A percentile compares a stretch with the other conserved stretches of the same genome.
Conservation (phyloP, 2,888 invertebrate species). For the Pseudococcus jackbeardsleyi region DNA sequence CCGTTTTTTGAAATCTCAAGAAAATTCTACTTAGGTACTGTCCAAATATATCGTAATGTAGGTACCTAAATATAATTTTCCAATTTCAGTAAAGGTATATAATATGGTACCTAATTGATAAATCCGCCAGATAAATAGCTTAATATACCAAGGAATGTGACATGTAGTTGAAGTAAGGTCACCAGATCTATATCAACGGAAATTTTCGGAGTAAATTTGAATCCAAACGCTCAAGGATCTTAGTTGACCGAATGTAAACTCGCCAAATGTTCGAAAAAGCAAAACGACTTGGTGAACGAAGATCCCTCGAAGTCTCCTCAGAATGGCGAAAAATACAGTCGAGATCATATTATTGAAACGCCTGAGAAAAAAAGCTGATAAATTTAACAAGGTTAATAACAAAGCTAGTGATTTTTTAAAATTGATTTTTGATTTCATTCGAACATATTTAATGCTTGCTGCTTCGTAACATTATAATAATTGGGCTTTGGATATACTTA, state of each 20-base stretch:
- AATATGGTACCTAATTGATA: no score
- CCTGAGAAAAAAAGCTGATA: constrained; percentile 71
- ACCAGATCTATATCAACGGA: no score
- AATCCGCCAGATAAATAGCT: no score
- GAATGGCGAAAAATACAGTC: constrained; percentile 70
- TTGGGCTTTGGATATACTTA: constrained; percentile 96
- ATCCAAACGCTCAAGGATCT: constrained; percentile 84
- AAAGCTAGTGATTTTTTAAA: background rate
- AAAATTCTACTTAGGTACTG: no score
- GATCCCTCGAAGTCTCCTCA: constrained; percentile 72
- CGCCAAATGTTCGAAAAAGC: constrained; percentile 80
- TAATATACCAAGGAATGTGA: no score
- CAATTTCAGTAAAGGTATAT: no score
- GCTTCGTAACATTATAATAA: constrained; percentile 83
- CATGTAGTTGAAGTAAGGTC: no score
- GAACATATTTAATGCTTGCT: no score
- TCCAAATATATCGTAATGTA: no score
- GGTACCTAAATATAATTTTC: no score
- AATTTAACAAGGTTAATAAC: constrained; percentile 68
- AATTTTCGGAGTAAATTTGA: constrained; percentile 72
- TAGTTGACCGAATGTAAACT: constrained; percentile 88
- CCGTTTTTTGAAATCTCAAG: no score
- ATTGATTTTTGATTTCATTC: no score
- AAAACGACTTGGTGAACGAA: constrained; percentile 71
- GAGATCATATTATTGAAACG: constrained; percentile 71